Evolutionary conservation across 2,888 invertebrate genomes (phyloP), one percentile per base, ranked within the genome.

Genomic region (Siphlonurus alternatus): DNA sequence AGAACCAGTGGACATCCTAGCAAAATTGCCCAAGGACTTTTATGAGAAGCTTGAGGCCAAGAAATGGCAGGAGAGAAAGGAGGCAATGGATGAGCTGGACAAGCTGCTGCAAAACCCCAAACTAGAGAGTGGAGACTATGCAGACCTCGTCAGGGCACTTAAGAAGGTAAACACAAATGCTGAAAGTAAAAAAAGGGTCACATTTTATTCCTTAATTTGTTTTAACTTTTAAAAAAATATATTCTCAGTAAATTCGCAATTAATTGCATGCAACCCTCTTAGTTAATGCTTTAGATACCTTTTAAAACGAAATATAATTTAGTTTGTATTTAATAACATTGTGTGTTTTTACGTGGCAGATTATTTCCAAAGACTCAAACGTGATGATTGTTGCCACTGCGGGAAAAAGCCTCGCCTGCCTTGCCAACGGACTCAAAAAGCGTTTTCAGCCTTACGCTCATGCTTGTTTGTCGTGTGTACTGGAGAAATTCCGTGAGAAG

Each of bases 401-500:
- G 23, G 91, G 84, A 0, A 91, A 93, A 72, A 88, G 92, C 71
- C 75, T 98, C 19, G 84, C 88, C 1, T 81, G 84, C 69, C 75
- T 99, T 54, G 97, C 97, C 0, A 80, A 76, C 64, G 97, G 96
- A 0, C 79, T 98, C 38, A 88, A 94, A 64, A 89, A 88, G 74
- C 86, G 88, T 66, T 99, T 96, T 76, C 83, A 86, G 10, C 84
- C 87, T 0, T 95, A 94, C 77, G 88, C 95, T 0, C 76, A 81
- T 23, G 84, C 86, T 0, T 88, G 89, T 70, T 78, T 92, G 1
- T 81, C 88, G 7, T 79, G 88, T 0, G 80, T 96, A 62, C 76
- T 99, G 51, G 97, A 98, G 71, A 99, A 98, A 76, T 98, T 98
- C 73, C 95, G 95, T 72, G 98, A 99, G 76, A 98, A 96, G 79